Evolutionary conservation across 2,888 invertebrate genomes (phyloP), one percentile per base, ranked within the genome.

Genomic region (Drosophila macrospina): DNA sequence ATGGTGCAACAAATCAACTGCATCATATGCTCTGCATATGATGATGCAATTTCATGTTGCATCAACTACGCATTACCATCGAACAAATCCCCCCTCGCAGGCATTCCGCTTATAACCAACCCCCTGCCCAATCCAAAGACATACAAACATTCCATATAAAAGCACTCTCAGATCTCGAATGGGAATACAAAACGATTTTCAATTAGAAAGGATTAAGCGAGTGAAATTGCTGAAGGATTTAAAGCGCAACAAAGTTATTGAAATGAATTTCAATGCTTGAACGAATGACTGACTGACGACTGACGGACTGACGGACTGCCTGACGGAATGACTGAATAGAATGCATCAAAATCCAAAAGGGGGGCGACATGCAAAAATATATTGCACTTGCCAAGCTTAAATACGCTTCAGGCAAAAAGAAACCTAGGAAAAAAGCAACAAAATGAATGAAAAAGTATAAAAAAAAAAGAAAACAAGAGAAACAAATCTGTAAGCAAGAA

Each of bases 201-300:
- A 85, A 85, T 85, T 85, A 85, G 82, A 87, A 81, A 70, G 85
- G 89, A 85, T 85, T 88, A 88, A 81, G 81, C 76, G 64, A 69
- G 70, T 61, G 74, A 73, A 88, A 78, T 80, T 78, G 84, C 71
- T 74, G 73, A 78, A 84, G 87, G 85, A 85, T 73, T 85, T 88
- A 85, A 88, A 85, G 74, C 83, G 74, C 69, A 74, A 55, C 64
- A 57, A 75, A 88, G 85, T 84, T 84, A 86, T 80, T 80, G 81
- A 84, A 84, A 86, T 86, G 86, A 88, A 83, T 88, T 80, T 83
- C 78, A 65, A 83, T 83, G 69, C 71, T 57, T 67, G 80, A 65
- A 44, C 72, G 69, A 64, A 45, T 82, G 70, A 60, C 60, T 56
- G 61, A 65, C 65, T 69, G 34, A 71, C 54, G 28, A 28, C 1